Conservation (phyloP, 1,140 invertebrate species). For the Hyphantria cunea region DNA sequence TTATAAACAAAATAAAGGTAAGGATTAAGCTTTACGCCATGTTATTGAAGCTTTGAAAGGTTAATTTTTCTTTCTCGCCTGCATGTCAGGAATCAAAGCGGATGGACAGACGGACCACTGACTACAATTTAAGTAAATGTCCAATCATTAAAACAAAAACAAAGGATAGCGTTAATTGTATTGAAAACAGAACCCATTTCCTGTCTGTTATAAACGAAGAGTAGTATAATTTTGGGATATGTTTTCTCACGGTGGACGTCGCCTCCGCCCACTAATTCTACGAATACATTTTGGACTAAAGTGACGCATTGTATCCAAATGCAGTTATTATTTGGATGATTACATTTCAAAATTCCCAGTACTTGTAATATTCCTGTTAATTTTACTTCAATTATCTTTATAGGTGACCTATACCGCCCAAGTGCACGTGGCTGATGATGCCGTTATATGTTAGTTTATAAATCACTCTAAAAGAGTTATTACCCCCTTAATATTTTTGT, state of each 20-base stretch:
- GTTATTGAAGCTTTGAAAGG: slow-evolving; percentile 15
- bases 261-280: slow-evolving; percentile 62
- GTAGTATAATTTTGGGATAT: slow-evolving; percentile 54
- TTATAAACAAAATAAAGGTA: slow-evolving; percentile 2
- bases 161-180: slow-evolving; percentile 31
- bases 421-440: too few species aligned
- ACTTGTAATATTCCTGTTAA: too few species aligned
- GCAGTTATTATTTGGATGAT: slow-evolving; percentile 53
- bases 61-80: slow-evolving; percentile 23
- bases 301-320: slow-evolving; percentile 61
- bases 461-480: too few species aligned
- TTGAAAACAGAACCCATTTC: slow-evolving; percentile 29
- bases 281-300: slow-evolving; percentile 68
- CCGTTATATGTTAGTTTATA: too few species aligned
- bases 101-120: slow-evolving; percentile 26
- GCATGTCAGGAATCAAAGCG: slow-evolving; percentile 31
- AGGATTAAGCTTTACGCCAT: neutral
- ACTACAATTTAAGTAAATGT: slow-evolving; percentile 33
- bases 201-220: slow-evolving; percentile 40
- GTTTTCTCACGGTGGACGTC: slow-evolving; percentile 66
- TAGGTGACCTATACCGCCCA: too few species aligned
- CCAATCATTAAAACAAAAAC: slow-evolving; percentile 29
- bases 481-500: too few species aligned
- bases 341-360: slow-evolving; percentile 17
- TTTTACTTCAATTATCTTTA: too few species aligned